Conservation (phyloP, 2,888 invertebrate species). For the Tachystola acroxantha region DNA sequence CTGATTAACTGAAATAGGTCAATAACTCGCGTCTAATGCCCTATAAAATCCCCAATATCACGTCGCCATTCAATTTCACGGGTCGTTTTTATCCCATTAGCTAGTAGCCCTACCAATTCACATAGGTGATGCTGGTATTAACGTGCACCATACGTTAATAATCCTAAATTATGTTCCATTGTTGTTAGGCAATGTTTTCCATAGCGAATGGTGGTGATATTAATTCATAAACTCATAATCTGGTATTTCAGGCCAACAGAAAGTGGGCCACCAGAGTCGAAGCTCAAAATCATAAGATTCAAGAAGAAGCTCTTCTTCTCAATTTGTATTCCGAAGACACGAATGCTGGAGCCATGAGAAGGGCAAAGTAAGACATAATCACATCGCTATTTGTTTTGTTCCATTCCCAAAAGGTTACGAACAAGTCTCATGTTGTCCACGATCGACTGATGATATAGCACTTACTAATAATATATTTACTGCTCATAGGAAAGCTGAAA, state of each 20-base stretch:
- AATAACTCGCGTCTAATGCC: constrained; percentile 6
- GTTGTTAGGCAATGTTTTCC: no score
- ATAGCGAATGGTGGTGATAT: no score
- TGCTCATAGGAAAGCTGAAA: constrained; percentile 49
- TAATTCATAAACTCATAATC: no score
- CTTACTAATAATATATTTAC: no score
- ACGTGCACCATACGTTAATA: no score
- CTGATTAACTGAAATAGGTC: constrained; percentile 4
- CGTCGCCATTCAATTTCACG: constrained; percentile 18
- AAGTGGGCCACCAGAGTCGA: constrained; percentile 60
- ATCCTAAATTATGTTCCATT: no score
- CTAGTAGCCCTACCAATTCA: no score
- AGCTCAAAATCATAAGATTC: constrained; percentile 58
- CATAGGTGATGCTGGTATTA: no score
- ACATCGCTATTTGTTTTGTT: no score
- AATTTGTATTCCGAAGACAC: constrained; percentile 62
- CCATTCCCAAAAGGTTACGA: no score
- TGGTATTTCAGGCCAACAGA: constrained; percentile 47
- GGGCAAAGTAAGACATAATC: constrained; percentile 38
- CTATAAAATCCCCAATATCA: constrained; percentile 4
- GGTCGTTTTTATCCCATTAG: constrained; percentile 5
- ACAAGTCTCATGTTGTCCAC: no score
- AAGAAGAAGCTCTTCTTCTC: constrained; percentile 52
- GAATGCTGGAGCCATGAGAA: constrained; percentile 44
- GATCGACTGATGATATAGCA: no score